Evolutionary conservation across 2,797 vertebrate genomes (phyloP), one percentile per base, ranked within the genome.

Genomic region (Falco biarmicus): DNA sequence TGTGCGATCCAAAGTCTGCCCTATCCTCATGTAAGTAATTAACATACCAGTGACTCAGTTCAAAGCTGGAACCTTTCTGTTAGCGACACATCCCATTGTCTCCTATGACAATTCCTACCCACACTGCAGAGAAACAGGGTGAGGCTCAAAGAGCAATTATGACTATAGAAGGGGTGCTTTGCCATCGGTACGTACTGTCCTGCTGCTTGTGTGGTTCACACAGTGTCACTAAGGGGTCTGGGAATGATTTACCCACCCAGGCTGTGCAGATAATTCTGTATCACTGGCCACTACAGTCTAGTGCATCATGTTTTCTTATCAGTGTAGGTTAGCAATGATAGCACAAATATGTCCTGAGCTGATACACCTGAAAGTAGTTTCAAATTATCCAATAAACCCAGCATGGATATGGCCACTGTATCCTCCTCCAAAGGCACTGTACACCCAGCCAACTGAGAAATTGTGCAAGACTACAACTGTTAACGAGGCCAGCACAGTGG

Each of bases 1-100:
- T 50, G 16, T 31, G 26, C 5, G 15, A 94, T 91, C 79, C 84
- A 89, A 85, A 92, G 65, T 63, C 61, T 91, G 34, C 47, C 22
- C 53, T 43, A 28, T 63, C 31, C 79, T 94, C 84, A 82, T 91
- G 92, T 48, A 93, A 92, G 63, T 88, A 56, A 95, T 89, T 96
- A 96, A 93, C 79, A 95, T 91, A 90, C 77, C 83, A 96, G 48
- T 59, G 84, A 94, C 64, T 94, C 92, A 90, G 79, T 94, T 95
- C 81, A 95, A 93, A 95, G 65, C 61, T 89, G 92, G 75, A 90
- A 71, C 22, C n/a, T 25, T 84, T 92, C 57, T 47, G 66, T 59
- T 76, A 64, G 73, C 51, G 89, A 19, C 76, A 77, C 45, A 48
- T 77, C 59, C 56, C 68, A 73, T 60, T 87, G 57, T 84, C 63